Percentiles rank a stretch among this genome's conserved stretches.
These are phyloP conservation scores for Promerops cafer DNA, from an alignment of 2,113 vertebrate species.

Conservation along the genomic window DNA sequence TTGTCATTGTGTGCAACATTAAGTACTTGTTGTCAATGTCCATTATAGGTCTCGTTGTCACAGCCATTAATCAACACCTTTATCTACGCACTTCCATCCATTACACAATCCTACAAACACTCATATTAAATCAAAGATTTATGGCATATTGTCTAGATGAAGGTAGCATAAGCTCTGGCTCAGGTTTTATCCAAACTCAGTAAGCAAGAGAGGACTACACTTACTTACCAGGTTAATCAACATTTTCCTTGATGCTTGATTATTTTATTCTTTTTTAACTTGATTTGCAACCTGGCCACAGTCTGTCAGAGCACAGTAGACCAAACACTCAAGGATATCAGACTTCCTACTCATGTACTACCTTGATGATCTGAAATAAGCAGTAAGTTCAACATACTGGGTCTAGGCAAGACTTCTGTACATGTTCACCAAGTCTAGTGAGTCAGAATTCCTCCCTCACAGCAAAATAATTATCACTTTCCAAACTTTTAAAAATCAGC, in stretches of 20 bases:
- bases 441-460: background rate
- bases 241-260: background rate
- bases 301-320: background rate
- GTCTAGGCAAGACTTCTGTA: background rate
- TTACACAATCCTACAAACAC: background rate
- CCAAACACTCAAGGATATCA: background rate
- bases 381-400: background rate
- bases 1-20: background rate
- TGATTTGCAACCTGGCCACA: background rate
- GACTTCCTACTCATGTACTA: background rate
- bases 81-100: background rate
- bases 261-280: background rate
- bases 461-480: background rate
- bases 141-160: background rate
- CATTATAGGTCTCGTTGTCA: background rate
- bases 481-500: background rate
- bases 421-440: background rate
- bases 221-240: background rate
- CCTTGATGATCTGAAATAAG: background rate
- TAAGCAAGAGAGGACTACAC: background rate
- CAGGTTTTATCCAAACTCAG: background rate
- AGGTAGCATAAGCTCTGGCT: background rate
- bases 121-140: background rate
- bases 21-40: background rate
- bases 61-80: background rate